A percentile compares a stretch with the other conserved stretches of the same genome.
phyloP scores from a whole-genome alignment of 2,888 invertebrate species.

The Idaea biselata region DNA sequence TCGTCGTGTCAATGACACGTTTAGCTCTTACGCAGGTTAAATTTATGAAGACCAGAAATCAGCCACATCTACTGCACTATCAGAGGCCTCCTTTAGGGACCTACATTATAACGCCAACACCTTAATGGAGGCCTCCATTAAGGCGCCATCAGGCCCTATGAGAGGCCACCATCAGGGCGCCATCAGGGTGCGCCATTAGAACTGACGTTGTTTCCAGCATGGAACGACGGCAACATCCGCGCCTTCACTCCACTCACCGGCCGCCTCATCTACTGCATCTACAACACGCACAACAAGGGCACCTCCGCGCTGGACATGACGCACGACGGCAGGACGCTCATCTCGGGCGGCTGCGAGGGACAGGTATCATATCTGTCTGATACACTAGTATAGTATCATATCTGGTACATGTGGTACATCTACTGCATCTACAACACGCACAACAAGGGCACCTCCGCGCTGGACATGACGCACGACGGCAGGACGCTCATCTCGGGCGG shows the following conservation, averaged over 20 bases:
- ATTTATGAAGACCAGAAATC: no score
- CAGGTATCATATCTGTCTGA: conserved; percentile 75
- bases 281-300: conserved; percentile 94
- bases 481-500: conserved; percentile 91
- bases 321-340: conserved; percentile 84
- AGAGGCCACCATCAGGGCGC: no score
- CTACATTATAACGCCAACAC: no score
- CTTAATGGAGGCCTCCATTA: no score
- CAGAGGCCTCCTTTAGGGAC: no score
- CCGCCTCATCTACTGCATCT: conserved; percentile 88
- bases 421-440: conserved; percentile 94
- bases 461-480: conserved; percentile 87
- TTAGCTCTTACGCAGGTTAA: no score
- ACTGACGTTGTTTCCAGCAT: conserved; percentile 76
- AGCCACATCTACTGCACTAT: no score
- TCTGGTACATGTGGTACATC: conserved; percentile 74
- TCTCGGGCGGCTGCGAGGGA: conserved; percentile 96
- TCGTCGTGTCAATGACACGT: no score
- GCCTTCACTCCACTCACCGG: conserved; percentile 92
- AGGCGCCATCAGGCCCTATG: no score
- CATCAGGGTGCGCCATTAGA: no score
- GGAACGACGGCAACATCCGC: conserved; percentile 91
- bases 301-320: conserved; percentile 91
- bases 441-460: conserved; percentile 92
- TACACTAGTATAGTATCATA: neutral